Evolutionary conservation across 2,113 vertebrate species (phyloP), one percentile per base, ranked within the genome.

Genomic region (Chloropsis cyanopogon): DNA sequence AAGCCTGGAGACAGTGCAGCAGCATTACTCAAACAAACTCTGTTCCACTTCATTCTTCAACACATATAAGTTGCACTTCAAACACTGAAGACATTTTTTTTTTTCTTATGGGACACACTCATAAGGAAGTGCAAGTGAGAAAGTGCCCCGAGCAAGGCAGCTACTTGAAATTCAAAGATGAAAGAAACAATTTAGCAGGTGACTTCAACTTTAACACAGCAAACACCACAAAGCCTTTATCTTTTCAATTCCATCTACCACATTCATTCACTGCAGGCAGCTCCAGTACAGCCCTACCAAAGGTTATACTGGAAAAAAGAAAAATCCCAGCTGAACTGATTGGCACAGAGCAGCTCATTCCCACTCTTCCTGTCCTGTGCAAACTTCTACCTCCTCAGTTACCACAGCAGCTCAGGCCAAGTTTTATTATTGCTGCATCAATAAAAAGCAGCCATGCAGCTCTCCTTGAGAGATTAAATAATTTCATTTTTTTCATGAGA

Each of bases 121-220:
- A 90, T 42, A 56, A 83, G 79, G 71, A 83, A 88, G 44, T 81
- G 47, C 39, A 92, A 90, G 66, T 53, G 82, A 88, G 92, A 91
- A 85, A 92, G 56, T 5, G 60, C 72, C 86, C 47, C 7, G 31
- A 93, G 86, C 53, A 63, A 88, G 64, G 64, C 39, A 88, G 42
- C 64, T 68, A 41, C 56, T 83, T 75, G 68, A 88, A 95, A 83
- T 49, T 70, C 52, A 73, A 64, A 82, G 68, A 92, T 68, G 71
- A 95, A 94, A 82, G 85, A 19, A 88, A 44, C n/a, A 37, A 64
- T 81, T 91, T 90, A 83, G 16, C 63, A 90, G 57, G 59, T 63
- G 64, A 57, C 35, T 91, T 69, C 59, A 88, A 60, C 42, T 69
- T 80, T 14, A 75, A 25, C 28, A 56, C 14, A 39, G 53, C 2